phyloP scores from a whole-genome alignment of 1,140 invertebrate species.

The Rhynchophorus ferrugineus region DNA sequence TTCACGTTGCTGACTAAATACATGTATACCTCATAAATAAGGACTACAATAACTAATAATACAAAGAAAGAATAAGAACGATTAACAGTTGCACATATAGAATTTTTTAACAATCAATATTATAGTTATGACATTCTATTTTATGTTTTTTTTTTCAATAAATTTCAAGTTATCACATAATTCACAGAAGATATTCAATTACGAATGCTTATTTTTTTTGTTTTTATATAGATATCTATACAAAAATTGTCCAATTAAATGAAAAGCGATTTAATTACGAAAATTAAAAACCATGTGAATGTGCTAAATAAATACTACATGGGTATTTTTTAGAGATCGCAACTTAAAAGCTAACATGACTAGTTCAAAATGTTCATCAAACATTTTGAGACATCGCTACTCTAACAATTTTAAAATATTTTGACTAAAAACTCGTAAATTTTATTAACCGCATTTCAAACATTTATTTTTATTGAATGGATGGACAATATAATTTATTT shows the following conservation, averaged over 20 bases:
- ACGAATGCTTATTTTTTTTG: too few relatives aligned
- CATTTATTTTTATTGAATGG: too few relatives aligned
- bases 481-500: too few relatives aligned
- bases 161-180: too few relatives aligned
- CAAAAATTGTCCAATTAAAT: too few relatives aligned
- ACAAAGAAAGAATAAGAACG: background rate
- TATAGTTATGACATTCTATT: background rate
- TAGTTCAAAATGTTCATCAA: background rate
- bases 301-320: background rate
- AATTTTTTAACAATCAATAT: background rate
- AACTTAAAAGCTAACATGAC: background rate
- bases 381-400: background rate
- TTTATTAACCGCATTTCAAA: too few relatives aligned
- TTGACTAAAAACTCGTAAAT: background rate
- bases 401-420: background rate
- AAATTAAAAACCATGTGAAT: too few relatives aligned
- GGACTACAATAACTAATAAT: background rate
- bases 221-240: too few relatives aligned
- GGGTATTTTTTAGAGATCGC: background rate
- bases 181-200: too few relatives aligned
- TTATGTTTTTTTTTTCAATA: too few relatives aligned
- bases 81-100: background rate
- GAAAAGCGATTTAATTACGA: too few relatives aligned
- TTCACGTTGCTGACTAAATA: background rate
- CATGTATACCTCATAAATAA: background rate